Evolutionary conservation across 2,888 invertebrate species (phyloP).

Genomic region (Clostera curtula): DNA sequence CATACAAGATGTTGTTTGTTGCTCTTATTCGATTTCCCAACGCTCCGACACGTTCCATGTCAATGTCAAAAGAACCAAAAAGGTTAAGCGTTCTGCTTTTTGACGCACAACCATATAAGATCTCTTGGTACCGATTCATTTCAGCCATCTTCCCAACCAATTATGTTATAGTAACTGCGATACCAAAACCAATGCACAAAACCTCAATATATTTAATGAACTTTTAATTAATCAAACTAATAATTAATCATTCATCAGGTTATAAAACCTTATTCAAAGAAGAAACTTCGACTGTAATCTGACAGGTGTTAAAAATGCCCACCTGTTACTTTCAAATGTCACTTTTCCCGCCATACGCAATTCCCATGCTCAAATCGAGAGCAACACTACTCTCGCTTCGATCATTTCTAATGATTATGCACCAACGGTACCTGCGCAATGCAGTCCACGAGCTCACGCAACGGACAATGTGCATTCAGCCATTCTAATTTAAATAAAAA

Average conservation of each 20-base stretch:
- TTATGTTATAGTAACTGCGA: too few species aligned
- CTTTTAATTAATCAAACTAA: too few species aligned
- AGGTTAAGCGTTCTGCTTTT: slow-evolving; percentile 13
- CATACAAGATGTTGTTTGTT: slow-evolving; percentile 38
- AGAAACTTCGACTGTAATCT: too few species aligned
- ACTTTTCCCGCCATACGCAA: slow-evolving; percentile 54
- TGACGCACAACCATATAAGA: too few species aligned
- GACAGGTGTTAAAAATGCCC: too few species aligned
- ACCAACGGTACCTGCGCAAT: slow-evolving; percentile 59
- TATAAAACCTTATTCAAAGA: too few species aligned
- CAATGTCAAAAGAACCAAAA: slow-evolving; percentile 15
- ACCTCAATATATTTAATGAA: too few species aligned
- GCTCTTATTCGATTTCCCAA: slow-evolving; percentile 53
- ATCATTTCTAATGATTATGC: slow-evolving; percentile 68
- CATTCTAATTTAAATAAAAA: slow-evolving; percentile 63
- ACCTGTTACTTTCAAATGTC: slow-evolving; percentile 43
- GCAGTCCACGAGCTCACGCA: slow-evolving; percentile 71
- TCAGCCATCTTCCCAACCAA: too few species aligned
- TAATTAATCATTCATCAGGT: too few species aligned
- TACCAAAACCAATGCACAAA: too few species aligned
- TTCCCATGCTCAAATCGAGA: slow-evolving; percentile 53
- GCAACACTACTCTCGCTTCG: slow-evolving; percentile 46
- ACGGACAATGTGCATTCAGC: slow-evolving; percentile 71
- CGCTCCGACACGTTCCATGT: slow-evolving; percentile 47
- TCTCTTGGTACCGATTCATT: too few species aligned